These are phyloP conservation scores for Ptychadena robeensis DNA, from an alignment of 2,797 vertebrate species.

Conservation along the genomic window DNA sequence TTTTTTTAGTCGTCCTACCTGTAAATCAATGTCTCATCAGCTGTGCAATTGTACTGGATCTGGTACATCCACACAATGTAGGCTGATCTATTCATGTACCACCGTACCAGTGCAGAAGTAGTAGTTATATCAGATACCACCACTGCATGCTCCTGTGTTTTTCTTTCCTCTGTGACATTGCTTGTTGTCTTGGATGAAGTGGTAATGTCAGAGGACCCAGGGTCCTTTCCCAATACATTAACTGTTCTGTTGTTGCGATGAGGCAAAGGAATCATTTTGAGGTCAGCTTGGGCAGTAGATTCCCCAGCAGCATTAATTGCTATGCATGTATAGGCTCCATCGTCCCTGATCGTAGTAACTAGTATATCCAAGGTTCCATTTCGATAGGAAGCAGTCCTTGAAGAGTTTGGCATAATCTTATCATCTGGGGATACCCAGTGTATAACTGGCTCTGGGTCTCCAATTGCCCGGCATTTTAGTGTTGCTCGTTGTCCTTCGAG, in stretches of 20 bases:
- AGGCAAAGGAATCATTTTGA: slow-evolving; percentile 89
- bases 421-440: slow-evolving; percentile 94
- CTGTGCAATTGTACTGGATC: slow-evolving; percentile 93
- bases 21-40: slow-evolving; percentile 89
- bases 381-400: slow-evolving; percentile 83
- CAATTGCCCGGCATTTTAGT: slow-evolving; percentile 86
- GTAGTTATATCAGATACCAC: slow-evolving; percentile 85
- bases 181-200: slow-evolving; percentile 77
- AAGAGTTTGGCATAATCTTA: slow-evolving; percentile 87
- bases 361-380: slow-evolving; percentile 89
- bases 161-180: slow-evolving; percentile 71
- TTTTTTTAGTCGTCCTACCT: slow-evolving; percentile 75
- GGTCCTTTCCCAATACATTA: slow-evolving; percentile 68
- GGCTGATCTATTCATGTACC: slow-evolving; percentile 79
- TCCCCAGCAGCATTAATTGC: slow-evolving; percentile 91
- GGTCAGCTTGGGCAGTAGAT: slow-evolving; percentile 84
- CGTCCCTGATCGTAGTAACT: slow-evolving; percentile 85
- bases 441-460: slow-evolving; percentile 86
- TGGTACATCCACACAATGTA: slow-evolving; percentile 93
- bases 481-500: slow-evolving; percentile 89
- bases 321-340: slow-evolving; percentile 88
- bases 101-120: slow-evolving; percentile 86
- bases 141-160: slow-evolving; percentile 73
- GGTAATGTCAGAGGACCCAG: slow-evolving; percentile 75
- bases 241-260: slow-evolving; percentile 75